phyloP scores from a whole-genome alignment of 2,797 vertebrate species.

The Urophycis tenuis region DNA sequence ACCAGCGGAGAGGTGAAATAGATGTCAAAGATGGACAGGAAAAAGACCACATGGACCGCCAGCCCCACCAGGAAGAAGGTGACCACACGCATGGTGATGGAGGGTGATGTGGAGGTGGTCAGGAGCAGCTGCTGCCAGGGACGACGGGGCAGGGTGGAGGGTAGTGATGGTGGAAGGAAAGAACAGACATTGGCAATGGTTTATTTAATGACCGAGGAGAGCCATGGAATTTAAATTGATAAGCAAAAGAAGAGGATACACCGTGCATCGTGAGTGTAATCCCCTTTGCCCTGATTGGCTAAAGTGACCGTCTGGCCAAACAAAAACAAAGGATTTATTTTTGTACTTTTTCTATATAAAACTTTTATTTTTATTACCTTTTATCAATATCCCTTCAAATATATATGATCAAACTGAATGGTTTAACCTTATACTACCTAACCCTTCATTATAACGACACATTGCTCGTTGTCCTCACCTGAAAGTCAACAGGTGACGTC shows the following conservation, averaged over 20 bases:
- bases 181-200: not conserved
- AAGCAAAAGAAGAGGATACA: not conserved
- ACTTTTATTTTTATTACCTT: not conserved
- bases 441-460: too few relatives aligned
- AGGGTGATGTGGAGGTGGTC: not conserved
- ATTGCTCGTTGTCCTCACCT: too few relatives aligned
- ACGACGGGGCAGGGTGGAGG: not conserved
- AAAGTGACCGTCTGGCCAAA: not conserved
- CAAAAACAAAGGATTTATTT: not conserved
- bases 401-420: not conserved
- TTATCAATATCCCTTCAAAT: not conserved
- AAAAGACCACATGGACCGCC: slow-evolving; percentile 87
- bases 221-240: not conserved
- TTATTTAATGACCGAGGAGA: not conserved
- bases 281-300: not conserved
- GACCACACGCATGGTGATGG: slow-evolving; percentile 66
- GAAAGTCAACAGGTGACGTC: not conserved
- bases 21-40: slow-evolving; percentile 95
- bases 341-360: not conserved
- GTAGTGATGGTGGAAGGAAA: not conserved
- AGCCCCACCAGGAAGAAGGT: slow-evolving; percentile 81
- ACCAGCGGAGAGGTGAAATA: slow-evolving; percentile 97
- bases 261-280: not conserved
- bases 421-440: too few relatives aligned
- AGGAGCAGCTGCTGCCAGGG: slow-evolving; percentile 2